Percentiles rank a stretch among this genome's conserved stretches.
Evolutionary conservation across 2,888 invertebrate genomes (phyloP).

Genomic region (Sycophila texana): DNA sequence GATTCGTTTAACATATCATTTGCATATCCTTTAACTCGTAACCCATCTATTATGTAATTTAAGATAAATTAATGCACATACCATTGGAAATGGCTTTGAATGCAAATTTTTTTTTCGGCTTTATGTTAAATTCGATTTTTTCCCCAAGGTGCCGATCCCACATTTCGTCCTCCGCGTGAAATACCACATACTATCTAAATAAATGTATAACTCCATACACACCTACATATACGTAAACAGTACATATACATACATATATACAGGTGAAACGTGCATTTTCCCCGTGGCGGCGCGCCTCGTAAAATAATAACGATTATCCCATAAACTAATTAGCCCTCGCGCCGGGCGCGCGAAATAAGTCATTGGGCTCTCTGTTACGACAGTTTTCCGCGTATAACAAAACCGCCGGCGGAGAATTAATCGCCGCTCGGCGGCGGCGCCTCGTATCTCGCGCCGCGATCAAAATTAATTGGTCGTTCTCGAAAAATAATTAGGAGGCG

Average conservation of each 20-base stretch:
- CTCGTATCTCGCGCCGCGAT: no score
- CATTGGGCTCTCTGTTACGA: neutral
- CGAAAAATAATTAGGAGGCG: no score
- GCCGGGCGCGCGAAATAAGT: neutral
- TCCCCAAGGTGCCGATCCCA: neutral
- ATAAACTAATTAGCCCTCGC: conserved; percentile 2
- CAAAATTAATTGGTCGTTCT: no score
- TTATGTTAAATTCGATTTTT: neutral
- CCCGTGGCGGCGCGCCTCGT: neutral
- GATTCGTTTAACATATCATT: conserved; percentile 18
- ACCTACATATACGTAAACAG: neutral
- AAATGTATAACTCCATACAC: no score
- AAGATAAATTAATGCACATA: conserved; percentile 37
- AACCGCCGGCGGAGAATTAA: neutral
- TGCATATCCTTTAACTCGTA: conserved; percentile 17
- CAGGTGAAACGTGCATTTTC: neutral
- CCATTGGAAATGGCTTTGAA: conserved; percentile 15
- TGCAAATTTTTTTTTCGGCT: conserved; percentile 5
- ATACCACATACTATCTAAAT: no score
- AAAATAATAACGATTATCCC: neutral
- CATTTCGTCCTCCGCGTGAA: no score
- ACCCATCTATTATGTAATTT: conserved; percentile 37
- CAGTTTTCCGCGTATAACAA: neutral
- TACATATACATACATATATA: neutral
- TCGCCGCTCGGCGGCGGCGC: no score